A percentile compares a stretch with the other conserved stretches of the same genome.
Evolutionary conservation across 2,113 vertebrate species (phyloP).

Genomic region (Ammodramus savannarum): DNA sequence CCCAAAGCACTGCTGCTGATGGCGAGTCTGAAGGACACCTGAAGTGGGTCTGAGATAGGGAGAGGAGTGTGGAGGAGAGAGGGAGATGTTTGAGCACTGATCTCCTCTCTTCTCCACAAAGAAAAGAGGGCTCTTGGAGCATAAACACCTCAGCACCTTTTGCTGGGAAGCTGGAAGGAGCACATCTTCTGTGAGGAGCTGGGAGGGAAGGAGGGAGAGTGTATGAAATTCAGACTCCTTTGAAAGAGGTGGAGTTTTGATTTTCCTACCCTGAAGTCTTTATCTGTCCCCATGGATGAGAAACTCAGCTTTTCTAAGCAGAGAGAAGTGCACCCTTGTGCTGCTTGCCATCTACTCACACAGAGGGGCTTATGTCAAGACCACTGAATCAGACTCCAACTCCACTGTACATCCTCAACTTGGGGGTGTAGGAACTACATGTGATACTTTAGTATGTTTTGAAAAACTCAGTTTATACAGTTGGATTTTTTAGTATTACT

Average conservation of each 20-base stretch:
- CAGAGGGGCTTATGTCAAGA: background rate
- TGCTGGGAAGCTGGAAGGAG: background rate
- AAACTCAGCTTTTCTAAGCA: background rate
- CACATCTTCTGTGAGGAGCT: background rate
- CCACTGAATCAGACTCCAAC: background rate
- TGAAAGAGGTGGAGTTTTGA: background rate
- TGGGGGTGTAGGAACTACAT: background rate
- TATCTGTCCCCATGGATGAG: background rate
- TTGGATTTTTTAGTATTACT: background rate
- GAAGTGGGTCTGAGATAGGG: background rate
- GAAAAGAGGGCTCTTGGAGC: background rate
- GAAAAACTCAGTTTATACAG: background rate
- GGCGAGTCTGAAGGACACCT: background rate
- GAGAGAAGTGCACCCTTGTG: background rate
- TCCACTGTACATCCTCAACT: fast-evolving
- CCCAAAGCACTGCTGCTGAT: background rate
- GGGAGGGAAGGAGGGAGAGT: background rate
- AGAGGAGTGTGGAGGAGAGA: background rate
- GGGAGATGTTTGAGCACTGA: background rate
- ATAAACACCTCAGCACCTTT: fast-evolving
- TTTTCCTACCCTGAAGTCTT: background rate
- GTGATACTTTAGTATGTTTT: background rate
- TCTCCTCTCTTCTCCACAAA: background rate
- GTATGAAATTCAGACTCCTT: background rate
- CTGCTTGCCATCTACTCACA: background rate